Evolutionary conservation across 2,888 invertebrate genomes (phyloP), one percentile per base, ranked within the genome.

Genomic region (Melipona beecheii): DNA sequence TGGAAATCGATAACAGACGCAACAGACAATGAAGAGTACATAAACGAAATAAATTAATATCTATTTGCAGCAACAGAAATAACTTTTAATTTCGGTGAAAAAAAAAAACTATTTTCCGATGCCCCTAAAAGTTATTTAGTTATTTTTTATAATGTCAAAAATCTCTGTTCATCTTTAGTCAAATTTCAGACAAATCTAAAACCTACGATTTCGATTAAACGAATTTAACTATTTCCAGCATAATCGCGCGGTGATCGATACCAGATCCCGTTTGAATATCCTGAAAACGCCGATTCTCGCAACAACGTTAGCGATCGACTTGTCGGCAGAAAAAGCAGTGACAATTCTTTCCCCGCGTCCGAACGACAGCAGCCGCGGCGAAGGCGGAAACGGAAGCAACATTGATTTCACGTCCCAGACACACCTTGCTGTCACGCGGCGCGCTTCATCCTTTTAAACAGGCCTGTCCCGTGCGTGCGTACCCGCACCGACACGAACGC

Each of bases 341-440:
- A 52, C 81, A 56, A 81, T 72, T 52, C 73, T 75, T 75, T 71
- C 50, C 36, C 70, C n/a, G 71, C 31, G 62, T 43, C 19, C 49
- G 21, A 64, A 49, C 21, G 60, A 27, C 31, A n/a, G 50, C 54
- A 49, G 54, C n/a, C 68, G 50, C 73, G 75, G 31, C 50, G 69
- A 75, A 75, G 75, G 66, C 84, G 84, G 82, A 78, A 78, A 72
- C 75, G 84, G 82, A 78, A 78, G 72, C 72, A 84, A 84, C 84
- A 84, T 84, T 84, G 84, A 84, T 84, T 84, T 84, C 84, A 84
- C 78, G 84, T 84, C 84, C 64, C 31, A 66, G 84, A 70, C 84
- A 84, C 84, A 82, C 84, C 83, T 84, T 84, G 78, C 78, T 78
- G 84, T 84, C 83, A 73, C 83, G 58, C 74, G 56, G n/a, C 75